Conservation (phyloP, 2,888 invertebrate species). For the Quadroppia sp. region DNA sequence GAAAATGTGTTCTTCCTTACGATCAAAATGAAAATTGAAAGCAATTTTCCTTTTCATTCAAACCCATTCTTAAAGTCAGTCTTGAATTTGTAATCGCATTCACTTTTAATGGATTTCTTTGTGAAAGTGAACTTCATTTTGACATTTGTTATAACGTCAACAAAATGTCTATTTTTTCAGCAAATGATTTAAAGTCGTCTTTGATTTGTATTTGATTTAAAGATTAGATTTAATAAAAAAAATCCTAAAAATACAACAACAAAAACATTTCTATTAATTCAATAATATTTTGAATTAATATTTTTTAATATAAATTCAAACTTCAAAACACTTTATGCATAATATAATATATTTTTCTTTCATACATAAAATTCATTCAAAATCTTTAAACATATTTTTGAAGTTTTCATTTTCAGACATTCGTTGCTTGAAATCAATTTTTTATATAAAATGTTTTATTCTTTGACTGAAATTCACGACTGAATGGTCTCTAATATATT, state of each 20-base stretch:
- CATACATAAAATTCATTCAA: too few species aligned
- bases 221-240: too few species aligned
- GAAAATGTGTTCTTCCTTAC: not conserved
- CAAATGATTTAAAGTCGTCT: not conserved
- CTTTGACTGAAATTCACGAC: not conserved
- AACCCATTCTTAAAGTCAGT: not conserved
- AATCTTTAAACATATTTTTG: not conserved
- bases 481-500: not conserved
- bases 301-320: too few species aligned
- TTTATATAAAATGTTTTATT: not conserved
- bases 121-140: not conserved
- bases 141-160: not conserved
- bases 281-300: too few species aligned
- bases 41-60: not conserved
- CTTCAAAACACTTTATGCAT: too few species aligned
- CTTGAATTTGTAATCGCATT: not conserved
- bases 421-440: not conserved
- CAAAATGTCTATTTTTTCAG: not conserved
- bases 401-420: not conserved
- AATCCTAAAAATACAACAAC: too few species aligned
- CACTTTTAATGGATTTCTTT: not conserved
- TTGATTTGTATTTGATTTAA: too few species aligned
- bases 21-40: not conserved
- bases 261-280: too few species aligned
- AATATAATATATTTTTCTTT: too few species aligned